These are phyloP conservation scores for Neodon shergylaensis DNA, from an alignment of 2,113 vertebrate genomes.

Conservation along the genomic window DNA sequence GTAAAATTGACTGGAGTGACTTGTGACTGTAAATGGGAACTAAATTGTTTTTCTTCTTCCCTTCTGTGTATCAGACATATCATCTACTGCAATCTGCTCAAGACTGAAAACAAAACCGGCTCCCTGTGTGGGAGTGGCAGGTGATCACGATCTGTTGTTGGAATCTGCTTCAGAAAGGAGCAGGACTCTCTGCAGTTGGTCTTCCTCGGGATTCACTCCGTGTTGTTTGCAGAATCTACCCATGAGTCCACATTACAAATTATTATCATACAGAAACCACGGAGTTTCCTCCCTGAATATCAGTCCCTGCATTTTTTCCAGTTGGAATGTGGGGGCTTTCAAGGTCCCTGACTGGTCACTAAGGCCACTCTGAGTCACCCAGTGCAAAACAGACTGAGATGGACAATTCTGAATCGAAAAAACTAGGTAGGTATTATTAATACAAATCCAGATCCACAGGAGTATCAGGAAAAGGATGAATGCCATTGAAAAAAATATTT, in stretches of 20 bases:
- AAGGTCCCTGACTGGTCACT: not conserved
- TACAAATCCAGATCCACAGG: not conserved
- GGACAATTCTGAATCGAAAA: not conserved
- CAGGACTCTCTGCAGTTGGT: not conserved
- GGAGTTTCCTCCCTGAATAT: not conserved
- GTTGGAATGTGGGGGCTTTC: not conserved
- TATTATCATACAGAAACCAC: not conserved
- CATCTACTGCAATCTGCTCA: not conserved
- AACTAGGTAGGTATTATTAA: conserved; percentile 4
- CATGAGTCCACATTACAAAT: not conserved
- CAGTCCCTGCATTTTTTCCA: not conserved
- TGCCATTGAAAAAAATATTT: not conserved
- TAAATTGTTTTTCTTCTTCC: not conserved
- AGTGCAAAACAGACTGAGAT: not conserved
- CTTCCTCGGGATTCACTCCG: not conserved
- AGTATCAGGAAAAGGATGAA: not conserved
- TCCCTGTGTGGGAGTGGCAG: not conserved
- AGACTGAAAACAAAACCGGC: not conserved
- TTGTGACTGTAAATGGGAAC: conserved; percentile 41
- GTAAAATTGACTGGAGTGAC: not conserved
- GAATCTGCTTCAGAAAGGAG: not conserved
- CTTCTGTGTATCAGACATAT: not conserved
- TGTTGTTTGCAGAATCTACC: not conserved
- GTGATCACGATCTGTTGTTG: not conserved
- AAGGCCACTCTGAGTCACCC: not conserved